These are phyloP conservation scores for Etheostoma cragini DNA, from an alignment of 2,113 vertebrate genomes.

Conservation along the genomic window DNA sequence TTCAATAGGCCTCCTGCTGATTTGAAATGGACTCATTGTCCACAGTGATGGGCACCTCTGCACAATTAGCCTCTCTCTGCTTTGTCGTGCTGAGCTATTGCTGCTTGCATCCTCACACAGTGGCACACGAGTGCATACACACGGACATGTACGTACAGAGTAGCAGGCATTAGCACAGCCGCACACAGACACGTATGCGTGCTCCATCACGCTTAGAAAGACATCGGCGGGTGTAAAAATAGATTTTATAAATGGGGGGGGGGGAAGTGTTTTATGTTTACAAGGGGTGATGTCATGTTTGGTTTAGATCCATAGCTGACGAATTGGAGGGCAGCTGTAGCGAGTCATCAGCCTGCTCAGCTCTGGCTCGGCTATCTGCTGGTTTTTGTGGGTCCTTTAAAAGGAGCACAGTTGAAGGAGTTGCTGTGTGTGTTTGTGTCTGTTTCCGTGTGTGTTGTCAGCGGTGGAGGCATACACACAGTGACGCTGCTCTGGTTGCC, in stretches of 20 bases:
- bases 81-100: slow-evolving; percentile 58
- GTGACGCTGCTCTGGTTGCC: slow-evolving; percentile 79
- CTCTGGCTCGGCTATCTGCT: slow-evolving; percentile 38
- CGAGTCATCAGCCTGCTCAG: slow-evolving; percentile 45
- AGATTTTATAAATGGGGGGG: slow-evolving; percentile 66
- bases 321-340: slow-evolving; percentile 64
- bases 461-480: slow-evolving; percentile 69
- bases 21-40: slow-evolving; percentile 73
- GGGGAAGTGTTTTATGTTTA: slow-evolving; percentile 66
- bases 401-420: slow-evolving; percentile 59
- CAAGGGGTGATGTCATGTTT: slow-evolving; percentile 77
- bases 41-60: slow-evolving; percentile 66
- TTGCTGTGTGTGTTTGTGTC: slow-evolving; percentile 28
- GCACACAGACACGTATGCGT: background rate
- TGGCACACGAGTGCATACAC: background rate
- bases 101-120: slow-evolving; percentile 23
- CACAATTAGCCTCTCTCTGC: slow-evolving; percentile 66
- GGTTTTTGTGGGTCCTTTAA: slow-evolving; percentile 38
- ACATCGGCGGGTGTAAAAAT: slow-evolving; percentile 74
- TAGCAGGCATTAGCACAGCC: background rate
- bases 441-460: slow-evolving; percentile 50
- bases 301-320: slow-evolving; percentile 68
- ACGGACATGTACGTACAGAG: background rate
- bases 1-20: slow-evolving; percentile 74
- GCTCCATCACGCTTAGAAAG: slow-evolving; percentile 12